Evolutionary conservation across 1,140 invertebrate species (phyloP).

Genomic region (Cherax destructor): DNA sequence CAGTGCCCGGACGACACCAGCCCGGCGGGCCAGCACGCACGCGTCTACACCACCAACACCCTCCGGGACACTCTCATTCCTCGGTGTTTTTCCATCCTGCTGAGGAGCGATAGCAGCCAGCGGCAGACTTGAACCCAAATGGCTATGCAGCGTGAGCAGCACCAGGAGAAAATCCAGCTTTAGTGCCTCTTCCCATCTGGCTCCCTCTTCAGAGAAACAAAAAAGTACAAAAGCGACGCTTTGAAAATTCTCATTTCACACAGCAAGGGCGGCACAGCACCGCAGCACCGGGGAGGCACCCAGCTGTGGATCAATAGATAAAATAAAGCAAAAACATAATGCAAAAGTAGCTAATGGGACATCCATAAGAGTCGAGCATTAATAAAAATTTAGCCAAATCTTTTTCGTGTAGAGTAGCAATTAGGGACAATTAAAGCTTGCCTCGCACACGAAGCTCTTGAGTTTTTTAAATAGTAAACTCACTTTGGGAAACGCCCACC

Average conservation of each 20-base stretch:
- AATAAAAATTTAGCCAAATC: neutral
- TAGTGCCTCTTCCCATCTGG: slow-evolving; percentile 8
- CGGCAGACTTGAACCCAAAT: slow-evolving; percentile 47
- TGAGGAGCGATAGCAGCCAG: slow-evolving; percentile 43
- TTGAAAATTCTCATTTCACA: neutral
- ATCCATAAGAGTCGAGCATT: neutral
- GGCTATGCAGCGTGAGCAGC: slow-evolving; percentile 46
- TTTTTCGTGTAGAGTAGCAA: neutral
- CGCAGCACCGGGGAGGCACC: neutral
- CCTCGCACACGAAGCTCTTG: neutral
- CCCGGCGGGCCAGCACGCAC: slow-evolving; percentile 31
- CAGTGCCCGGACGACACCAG: slow-evolving; percentile 42
- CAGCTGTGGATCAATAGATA: slow-evolving; percentile 1
- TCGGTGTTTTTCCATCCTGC: slow-evolving; percentile 62
- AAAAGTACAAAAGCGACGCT: neutral
- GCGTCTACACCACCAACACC: slow-evolving; percentile 42
- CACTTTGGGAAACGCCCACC: neutral
- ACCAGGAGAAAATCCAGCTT: slow-evolving; percentile 43
- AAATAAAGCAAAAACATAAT: neutral
- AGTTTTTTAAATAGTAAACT: neutral
- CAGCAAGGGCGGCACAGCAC: neutral
- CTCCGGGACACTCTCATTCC: slow-evolving; percentile 46
- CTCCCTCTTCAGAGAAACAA: neutral
- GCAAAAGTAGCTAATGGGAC: neutral
- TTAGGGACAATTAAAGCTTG: neutral